Conservation (phyloP, 2,113 vertebrate species). For the Leptobrachium ailaonicum region DNA sequence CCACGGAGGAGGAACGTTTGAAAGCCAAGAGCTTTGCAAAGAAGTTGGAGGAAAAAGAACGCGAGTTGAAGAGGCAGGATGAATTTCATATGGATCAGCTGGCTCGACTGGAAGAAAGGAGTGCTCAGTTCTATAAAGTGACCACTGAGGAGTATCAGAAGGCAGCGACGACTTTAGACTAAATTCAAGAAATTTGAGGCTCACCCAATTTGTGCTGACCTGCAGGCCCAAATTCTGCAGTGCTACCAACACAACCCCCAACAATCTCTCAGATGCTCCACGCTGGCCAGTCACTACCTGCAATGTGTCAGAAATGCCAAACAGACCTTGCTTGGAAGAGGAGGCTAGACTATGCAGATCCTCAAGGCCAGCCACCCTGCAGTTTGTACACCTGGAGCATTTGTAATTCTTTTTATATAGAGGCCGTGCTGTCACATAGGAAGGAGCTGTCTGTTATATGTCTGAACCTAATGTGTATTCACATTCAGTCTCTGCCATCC, state of each 20-base stretch:
- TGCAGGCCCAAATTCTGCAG: slow-evolving; percentile 86
- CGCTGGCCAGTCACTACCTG: slow-evolving; percentile 83
- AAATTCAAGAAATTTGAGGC: slow-evolving; percentile 82
- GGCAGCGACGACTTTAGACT: slow-evolving; percentile 85
- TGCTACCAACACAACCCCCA: slow-evolving; percentile 81
- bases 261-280: slow-evolving; percentile 89
- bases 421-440: not conserved
- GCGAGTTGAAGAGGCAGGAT: slow-evolving; percentile 87
- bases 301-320: slow-evolving; percentile 88
- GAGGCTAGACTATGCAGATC: slow-evolving; percentile 6
- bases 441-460: no score
- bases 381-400: not conserved
- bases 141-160: slow-evolving; percentile 90
- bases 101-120: slow-evolving; percentile 76
- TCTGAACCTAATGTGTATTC: not conserved
- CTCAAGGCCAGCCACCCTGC: not conserved
- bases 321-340: slow-evolving; percentile 64
- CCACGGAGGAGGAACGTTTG: slow-evolving; percentile 76
- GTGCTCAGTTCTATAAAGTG: slow-evolving; percentile 90
- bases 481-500: not conserved
- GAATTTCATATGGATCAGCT: slow-evolving; percentile 93
- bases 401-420: not conserved
- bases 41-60: slow-evolving; percentile 87
- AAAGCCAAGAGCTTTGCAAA: slow-evolving; percentile 80
- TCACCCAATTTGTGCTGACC: slow-evolving; percentile 85